These are phyloP conservation scores for Pyrgilauda ruficollis DNA, from an alignment of 2,113 vertebrate species.

Conservation along the genomic window DNA sequence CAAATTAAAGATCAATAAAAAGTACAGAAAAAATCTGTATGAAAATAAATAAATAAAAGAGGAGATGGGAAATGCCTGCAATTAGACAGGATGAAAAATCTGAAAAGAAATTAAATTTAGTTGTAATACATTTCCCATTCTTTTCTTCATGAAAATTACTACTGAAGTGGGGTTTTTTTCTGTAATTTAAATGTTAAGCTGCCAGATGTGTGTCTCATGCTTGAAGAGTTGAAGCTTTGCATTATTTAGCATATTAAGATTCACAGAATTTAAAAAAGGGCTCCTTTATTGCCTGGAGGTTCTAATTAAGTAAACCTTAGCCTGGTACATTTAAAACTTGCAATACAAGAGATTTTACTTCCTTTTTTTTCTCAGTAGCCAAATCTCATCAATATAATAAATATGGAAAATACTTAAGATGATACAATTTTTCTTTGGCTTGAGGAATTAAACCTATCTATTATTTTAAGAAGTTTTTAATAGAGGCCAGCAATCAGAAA, in stretches of 20 bases:
- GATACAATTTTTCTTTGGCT: constrained; percentile 90
- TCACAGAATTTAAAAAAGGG: constrained; percentile 99
- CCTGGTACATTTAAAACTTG: constrained; percentile 99
- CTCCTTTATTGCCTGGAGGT: constrained; percentile 97
- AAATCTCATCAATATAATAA: constrained; percentile 94
- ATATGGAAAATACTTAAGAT: constrained; percentile 90
- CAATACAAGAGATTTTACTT: constrained; percentile 90
- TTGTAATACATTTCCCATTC: constrained; percentile 89
- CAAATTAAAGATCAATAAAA: constrained; percentile 79
- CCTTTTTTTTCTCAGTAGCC: constrained; percentile 73
- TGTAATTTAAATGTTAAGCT: constrained; percentile 99
- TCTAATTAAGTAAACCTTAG: constrained; percentile 99
- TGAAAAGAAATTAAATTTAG: constrained; percentile 89
- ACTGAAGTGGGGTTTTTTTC: constrained; percentile 83
- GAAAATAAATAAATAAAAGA: constrained; percentile 73
- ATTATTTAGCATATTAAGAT: constrained; percentile 99
- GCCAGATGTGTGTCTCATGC: constrained; percentile 99
- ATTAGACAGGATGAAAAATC: constrained; percentile 89
- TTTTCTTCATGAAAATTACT: constrained; percentile 91
- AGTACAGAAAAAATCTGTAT: constrained; percentile 63
- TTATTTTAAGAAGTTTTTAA: constrained; percentile 95
- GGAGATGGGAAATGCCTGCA: constrained; percentile 75
- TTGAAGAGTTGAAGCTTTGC: constrained; percentile 99
- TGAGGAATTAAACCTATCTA: constrained; percentile 96
- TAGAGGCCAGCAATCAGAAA: constrained; percentile 87